Conservation (phyloP, 2,113 vertebrate genomes). For the Alethe castanea region DNA sequence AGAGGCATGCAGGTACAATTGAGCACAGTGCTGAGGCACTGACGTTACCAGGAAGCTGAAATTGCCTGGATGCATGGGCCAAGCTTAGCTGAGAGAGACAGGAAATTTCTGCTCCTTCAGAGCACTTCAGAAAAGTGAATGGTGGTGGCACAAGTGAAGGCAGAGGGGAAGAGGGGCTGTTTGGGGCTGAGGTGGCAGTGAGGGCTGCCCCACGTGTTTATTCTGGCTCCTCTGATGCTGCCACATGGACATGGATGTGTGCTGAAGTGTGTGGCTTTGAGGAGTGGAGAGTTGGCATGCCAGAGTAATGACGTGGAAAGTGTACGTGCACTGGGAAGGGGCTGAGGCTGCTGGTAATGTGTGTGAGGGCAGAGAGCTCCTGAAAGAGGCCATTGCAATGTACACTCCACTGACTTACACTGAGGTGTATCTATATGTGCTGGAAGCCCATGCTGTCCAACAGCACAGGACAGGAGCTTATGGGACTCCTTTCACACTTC, state of each 20-base stretch:
- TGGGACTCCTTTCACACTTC: not conserved
- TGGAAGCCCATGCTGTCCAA: rapidly evolving
- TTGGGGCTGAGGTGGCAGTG: not conserved
- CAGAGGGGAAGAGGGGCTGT: not conserved
- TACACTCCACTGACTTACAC: rapidly evolving
- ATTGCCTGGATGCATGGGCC: not conserved
- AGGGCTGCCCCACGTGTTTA: not conserved
- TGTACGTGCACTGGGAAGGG: not conserved
- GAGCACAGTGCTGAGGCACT: not conserved
- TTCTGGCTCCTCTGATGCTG: not conserved
- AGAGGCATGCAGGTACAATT: not conserved
- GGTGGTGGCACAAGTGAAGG: not conserved
- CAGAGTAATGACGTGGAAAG: not conserved
- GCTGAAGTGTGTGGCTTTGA: not conserved
- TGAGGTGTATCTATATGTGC: rapidly evolving
- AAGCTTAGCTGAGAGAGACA: not conserved
- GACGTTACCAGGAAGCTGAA: not conserved
- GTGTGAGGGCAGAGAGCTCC: not conserved
- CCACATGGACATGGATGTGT: rapidly evolving
- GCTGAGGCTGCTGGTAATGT: rapidly evolving
- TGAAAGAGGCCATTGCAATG: not conserved
- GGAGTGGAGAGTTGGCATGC: not conserved
- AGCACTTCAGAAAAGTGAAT: not conserved
- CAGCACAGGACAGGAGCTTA: not conserved
- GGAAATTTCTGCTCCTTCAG: not conserved